A percentile compares a stretch with the other conserved stretches of the same genome.
Conservation (phyloP, 2,888 invertebrate species). For the Aleiodes testaceus region DNA sequence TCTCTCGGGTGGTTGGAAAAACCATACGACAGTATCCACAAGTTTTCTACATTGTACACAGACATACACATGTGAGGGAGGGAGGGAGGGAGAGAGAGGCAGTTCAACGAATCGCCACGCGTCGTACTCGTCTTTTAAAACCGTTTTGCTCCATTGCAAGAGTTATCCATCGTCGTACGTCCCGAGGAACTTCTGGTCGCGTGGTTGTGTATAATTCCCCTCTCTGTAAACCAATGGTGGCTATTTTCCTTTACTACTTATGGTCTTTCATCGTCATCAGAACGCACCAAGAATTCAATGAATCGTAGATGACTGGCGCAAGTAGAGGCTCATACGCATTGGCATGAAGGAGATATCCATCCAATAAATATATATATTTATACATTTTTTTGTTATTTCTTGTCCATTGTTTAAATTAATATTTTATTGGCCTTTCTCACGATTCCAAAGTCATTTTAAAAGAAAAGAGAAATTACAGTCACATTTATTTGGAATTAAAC, state of each 20-base stretch:
- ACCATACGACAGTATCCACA: conserved; percentile 15
- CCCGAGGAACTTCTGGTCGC: conserved; percentile 17
- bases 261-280: conserved; percentile 57
- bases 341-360: conserved; percentile 13
- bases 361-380: neutral
- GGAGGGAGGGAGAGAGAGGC: conserved; percentile 60
- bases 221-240: neutral
- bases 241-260: conserved; percentile 62
- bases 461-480: too few relatives aligned
- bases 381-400: too few relatives aligned
- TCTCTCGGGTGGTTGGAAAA: conserved; percentile 33
- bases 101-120: conserved; percentile 64
- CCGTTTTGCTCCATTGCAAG: conserved; percentile 2
- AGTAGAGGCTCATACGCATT: conserved; percentile 2
- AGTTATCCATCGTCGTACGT: conserved; percentile 32
- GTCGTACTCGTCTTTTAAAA: conserved; percentile 21
- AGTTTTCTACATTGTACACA: conserved; percentile 8
- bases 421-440: neutral
- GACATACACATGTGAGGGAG: too few relatives aligned
- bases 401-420: neutral
- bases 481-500: too few relatives aligned
- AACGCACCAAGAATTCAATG: conserved; percentile 38
- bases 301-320: conserved; percentile 18
- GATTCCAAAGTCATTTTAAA: too few relatives aligned
- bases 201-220: conserved; percentile 48